Base-by-base conservation (phyloP, 2,888 invertebrate genomes). In the Aethes cnicana region DNA sequence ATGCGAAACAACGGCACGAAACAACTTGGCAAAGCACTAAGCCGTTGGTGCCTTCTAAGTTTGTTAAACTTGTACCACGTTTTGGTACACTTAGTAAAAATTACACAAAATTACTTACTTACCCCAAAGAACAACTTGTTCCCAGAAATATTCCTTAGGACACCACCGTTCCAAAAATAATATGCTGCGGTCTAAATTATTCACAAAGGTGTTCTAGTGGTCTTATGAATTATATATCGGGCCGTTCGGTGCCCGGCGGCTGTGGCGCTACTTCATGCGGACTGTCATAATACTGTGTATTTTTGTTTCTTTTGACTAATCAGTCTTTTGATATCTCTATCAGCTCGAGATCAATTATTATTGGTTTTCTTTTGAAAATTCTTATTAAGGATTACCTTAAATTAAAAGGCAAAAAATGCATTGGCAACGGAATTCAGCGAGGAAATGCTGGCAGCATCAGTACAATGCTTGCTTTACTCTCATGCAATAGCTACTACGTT, bases 221-320 rank as follows among this genome's bases (percentile, higher is more conserved):
- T 69, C 71, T 70, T 74, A 80, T 87, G 81, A 84, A 87, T 87
- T 80, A 85, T 76, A 83, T 79, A 87, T 84, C 73, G 77, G 78
- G 69, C 77, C 77, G 79, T 77, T 74, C 65, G 68, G 72, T 71
- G 69, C 36, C 59, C 59, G 67, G 70, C 72, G 67, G 68, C 60
- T 66, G 64, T 65, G 63, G 50, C 62, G 68, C 63, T 65, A 56
- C 59, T 47, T 36, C 43, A 28, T 28, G 36, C 17, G 50, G 30
- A 30, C 50, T 44, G 43, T 44, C 43, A 50, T 50, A 50, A 50
- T 28, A 50, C 11, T 23, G 14, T 16, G 20, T 52, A 52, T 55
- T 47, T 47, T 46, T 41, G 23, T 43, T 50, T 43, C 36, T 36
- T 21, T 50, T 36, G 28, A 8, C n/a, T 30, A 23, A 39, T 21